Conservation (phyloP, 1,140 invertebrate genomes). For the Trissolcus basalis region DNA sequence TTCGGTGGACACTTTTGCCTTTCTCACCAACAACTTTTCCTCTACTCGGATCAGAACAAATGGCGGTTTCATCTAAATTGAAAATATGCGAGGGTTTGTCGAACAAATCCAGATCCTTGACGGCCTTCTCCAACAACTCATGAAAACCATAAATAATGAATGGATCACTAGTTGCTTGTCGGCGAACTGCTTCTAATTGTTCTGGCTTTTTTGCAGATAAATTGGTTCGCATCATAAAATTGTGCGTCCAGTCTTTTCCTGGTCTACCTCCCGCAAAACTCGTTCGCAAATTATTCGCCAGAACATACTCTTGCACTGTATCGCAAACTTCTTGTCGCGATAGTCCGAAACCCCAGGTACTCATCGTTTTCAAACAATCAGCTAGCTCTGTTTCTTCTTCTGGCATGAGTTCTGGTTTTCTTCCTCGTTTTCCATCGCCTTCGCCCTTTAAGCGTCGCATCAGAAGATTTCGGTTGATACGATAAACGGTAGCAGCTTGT, state of each 20-base stretch:
- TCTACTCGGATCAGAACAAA: conserved; percentile 18
- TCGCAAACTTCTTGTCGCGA: conserved; percentile 1
- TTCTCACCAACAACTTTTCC: conserved; percentile 48
- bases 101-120: conserved; percentile 4
- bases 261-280: no score
- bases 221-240: no score
- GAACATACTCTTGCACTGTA: not conserved
- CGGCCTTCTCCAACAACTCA: conserved; percentile 1
- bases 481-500: not conserved
- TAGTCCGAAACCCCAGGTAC: not conserved
- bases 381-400: not conserved
- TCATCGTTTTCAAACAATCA: not conserved
- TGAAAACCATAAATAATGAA: conserved; percentile 27
- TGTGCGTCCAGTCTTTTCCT: no score
- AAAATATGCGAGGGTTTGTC: conserved; percentile 13
- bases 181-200: no score
- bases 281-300: not conserved
- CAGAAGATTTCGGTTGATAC: not conserved
- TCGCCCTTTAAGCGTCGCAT: not conserved
- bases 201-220: no score
- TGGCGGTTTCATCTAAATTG: conserved; percentile 19
- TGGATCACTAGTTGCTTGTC: not conserved
- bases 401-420: not conserved
- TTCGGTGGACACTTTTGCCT: conserved; percentile 49
- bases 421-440: not conserved